Base-by-base conservation (phyloP, 2,888 invertebrate genomes). In the Mythimna albipuncta region DNA sequence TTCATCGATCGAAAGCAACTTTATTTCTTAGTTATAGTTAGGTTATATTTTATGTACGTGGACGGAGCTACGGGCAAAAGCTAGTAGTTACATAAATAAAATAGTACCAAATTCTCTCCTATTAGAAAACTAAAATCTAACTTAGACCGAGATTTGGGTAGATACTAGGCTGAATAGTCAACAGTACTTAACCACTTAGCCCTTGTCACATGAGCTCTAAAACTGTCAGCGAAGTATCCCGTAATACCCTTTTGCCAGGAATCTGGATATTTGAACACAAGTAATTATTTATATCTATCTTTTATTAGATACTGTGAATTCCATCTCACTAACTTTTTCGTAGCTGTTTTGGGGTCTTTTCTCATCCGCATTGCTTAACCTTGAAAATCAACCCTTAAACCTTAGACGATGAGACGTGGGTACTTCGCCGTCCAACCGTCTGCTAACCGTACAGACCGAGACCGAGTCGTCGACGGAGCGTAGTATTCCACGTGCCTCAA, bases 221-320 rank as follows among this genome's bases (percentile, higher is more conserved):
- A 62, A n/a, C 38, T 65, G 65, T 66, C 76, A 35, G 6, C 5
- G 6, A 62, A 66, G 35, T 79, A 44, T 73, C 50, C 32, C 0
- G 38, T 11, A 41, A 1, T 35, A 62, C 35, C 61, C 44, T 62
- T 65, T 66, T 73, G 55, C n/a, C 21, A 78, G 35, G 2, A 62
- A 41, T 35, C 50, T 44, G 19, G 4, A 61, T 55, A 54, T 52
- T 54, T n/a, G 19, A 41, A 32, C 32, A 41, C 1, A n/a, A 10
- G 38, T 61, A 13, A 41, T 58, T 32, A 21, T 41, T 64, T 65
- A 0, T 50, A n/a, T 41, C 21, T 32, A 32, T 19, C 0, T 64
- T 41, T 19, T 32, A 64, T 10, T 26, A 63, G 6, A 16, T 13
- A 41, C 19, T 58, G 7, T 9, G 11, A 21, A 52, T 19, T 50